Base-by-base conservation (phyloP, 2,888 invertebrate species). In the Adelognathus sp. region DNA sequence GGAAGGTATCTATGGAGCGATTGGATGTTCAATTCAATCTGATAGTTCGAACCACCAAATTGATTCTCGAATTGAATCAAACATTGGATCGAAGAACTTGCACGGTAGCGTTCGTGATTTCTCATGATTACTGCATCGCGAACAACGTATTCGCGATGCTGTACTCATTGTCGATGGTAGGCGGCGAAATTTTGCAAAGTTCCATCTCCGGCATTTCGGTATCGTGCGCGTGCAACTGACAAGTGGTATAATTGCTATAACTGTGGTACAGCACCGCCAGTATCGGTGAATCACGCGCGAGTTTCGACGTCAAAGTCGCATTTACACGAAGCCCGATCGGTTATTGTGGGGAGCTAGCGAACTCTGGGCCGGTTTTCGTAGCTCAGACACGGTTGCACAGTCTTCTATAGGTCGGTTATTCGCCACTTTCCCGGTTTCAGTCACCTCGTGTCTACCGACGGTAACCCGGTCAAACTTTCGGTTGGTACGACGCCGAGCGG, bases 201-300 rank as follows among this genome's bases (percentile, higher is more conserved):
- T 61, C 24, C 33, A 27, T 9, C 16, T 29, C 2, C 16, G 2
- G 31, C 5, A 56, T 31, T 39, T 56, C 41, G 27, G 54, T 31
- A 44, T 36, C 56, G 24, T 16, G 54, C 44, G 33, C 56, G 31
- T 72, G 52, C 41, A 29, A 14, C 61, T 63, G 52, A 39, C 54
- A 54, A 63, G 63, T 56, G 64, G 29, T 44, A n/a, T n/a, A 64
- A 72, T 64, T 72, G 63, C 72, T 72, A 72, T 72, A 63, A 44
- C 44, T 56, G 63, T 64, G 56, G 44, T n/a, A n/a, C 52, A 61
- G 52, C 24, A 46, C 44, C 7, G 44, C 29, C 44, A 61, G 44
- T 3, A 41, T n/a, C 54, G 41, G n/a, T 9, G 44, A 5, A 27
- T 11, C 24, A 64, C 63, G 21, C 44, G 29, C n/a, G 24, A 36